Conservation (phyloP, 2,113 vertebrate species). For the Ammodytes dubius region DNA sequence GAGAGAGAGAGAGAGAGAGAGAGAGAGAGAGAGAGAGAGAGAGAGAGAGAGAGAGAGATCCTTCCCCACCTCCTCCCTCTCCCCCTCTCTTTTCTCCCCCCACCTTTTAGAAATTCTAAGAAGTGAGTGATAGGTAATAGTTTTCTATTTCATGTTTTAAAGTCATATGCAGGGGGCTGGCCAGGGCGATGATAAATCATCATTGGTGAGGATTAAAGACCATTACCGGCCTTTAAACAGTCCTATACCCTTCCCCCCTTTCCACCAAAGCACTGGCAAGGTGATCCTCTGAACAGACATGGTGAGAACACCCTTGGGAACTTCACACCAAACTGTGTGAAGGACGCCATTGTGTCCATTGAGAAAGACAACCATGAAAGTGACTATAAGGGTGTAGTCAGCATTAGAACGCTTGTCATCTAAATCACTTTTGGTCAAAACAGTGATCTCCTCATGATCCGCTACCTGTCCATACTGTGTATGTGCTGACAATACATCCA, state of each 20-base stretch:
- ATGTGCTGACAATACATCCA: too few species aligned
- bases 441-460: too few species aligned
- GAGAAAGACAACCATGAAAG: constrained; percentile 25
- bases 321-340: constrained; percentile 24
- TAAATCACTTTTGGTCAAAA: too few species aligned
- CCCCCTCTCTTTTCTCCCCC: not conserved
- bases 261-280: constrained; percentile 43
- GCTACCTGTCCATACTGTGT: too few species aligned
- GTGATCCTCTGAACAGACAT: constrained; percentile 53
- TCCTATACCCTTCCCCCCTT: not conserved
- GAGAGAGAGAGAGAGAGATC: constrained; percentile 21
- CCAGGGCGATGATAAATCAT: constrained; percentile 74
- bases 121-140: constrained; percentile 68
- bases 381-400: not conserved
- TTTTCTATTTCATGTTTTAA: constrained; percentile 80
- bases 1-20: constrained; percentile 7
- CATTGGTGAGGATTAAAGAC: constrained; percentile 72
- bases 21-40: constrained; percentile 8
- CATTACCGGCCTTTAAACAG: constrained; percentile 76
- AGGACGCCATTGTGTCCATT: constrained; percentile 5
- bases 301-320: constrained; percentile 15
- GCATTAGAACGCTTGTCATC: too few species aligned
- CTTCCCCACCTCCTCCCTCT: not conserved
- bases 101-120: constrained; percentile 57
- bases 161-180: constrained; percentile 45